phyloP scores from a whole-genome alignment of 2,888 invertebrate species.

The Troglohyphantes excavatus region DNA sequence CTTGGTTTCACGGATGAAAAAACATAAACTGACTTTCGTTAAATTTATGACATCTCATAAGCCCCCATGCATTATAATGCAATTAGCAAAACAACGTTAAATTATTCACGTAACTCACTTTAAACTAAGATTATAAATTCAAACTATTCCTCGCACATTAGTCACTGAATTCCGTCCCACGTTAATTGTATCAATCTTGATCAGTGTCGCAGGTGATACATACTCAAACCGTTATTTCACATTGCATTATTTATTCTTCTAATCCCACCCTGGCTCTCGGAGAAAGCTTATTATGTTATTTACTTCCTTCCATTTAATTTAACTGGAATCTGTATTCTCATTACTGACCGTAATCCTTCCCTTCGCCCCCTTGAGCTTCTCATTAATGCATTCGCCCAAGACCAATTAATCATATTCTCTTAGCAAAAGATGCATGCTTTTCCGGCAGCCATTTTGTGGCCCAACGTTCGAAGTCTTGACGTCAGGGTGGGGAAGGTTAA shows the following conservation, averaged over 20 bases:
- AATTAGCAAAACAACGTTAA: not conserved
- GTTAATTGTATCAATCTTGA: not conserved
- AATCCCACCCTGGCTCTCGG: not conserved
- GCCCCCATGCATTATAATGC: too few relatives aligned
- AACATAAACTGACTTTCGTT: too few relatives aligned
- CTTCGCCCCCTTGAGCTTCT: constrained; percentile 18
- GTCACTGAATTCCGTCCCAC: not conserved
- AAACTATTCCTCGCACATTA: not conserved
- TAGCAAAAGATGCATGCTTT: not conserved
- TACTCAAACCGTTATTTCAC: not conserved
- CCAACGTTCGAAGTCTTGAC: not conserved
- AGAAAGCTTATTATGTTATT: constrained; percentile 30
- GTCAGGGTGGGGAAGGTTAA: not conserved
- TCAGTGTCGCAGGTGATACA: not conserved
- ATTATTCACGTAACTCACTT: not conserved
- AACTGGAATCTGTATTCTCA: constrained; percentile 28
- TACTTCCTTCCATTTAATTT: constrained; percentile 47
- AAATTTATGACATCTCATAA: too few relatives aligned
- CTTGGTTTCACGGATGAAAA: too few relatives aligned
- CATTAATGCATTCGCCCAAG: constrained; percentile 24
- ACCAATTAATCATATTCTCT: constrained; percentile 52
- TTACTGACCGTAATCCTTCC: constrained; percentile 17
- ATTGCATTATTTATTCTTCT: not conserved
- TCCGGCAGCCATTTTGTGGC: not conserved
- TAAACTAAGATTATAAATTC: not conserved